Conservation (phyloP, 2,888 invertebrate genomes). For the Monopis laevigella region DNA sequence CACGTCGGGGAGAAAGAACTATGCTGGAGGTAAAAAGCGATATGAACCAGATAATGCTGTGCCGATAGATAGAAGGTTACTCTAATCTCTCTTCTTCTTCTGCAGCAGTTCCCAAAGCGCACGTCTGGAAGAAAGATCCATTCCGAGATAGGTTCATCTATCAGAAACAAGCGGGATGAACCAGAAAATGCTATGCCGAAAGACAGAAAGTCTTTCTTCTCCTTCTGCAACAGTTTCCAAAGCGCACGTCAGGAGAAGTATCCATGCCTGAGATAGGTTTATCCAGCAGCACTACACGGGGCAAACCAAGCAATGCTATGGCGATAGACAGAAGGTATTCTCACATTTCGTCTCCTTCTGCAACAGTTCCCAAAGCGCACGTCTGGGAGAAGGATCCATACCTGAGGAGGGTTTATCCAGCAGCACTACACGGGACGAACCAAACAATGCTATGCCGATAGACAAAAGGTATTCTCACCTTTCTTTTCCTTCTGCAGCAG, state of each 20-base stretch:
- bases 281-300: conserved; percentile 74
- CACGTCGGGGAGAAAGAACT: too few relatives aligned
- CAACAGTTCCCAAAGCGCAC: conserved; percentile 89
- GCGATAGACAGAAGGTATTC: too few relatives aligned
- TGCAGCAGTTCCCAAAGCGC: conserved; percentile 89
- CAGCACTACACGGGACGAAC: conserved; percentile 76
- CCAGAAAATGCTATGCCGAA: conserved; percentile 91
- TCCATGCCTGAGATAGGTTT: too few relatives aligned
- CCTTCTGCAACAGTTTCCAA: too few relatives aligned
- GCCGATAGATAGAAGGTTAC: too few relatives aligned
- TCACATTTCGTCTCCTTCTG: conserved; percentile 75
- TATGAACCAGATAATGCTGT: too few relatives aligned
- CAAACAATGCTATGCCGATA: conserved; percentile 89
- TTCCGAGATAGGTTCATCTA: conserved; percentile 92
- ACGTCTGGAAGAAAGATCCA: conserved; percentile 89
- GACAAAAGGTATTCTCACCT: too few relatives aligned
- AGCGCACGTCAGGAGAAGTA: too few relatives aligned
- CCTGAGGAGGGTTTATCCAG: conserved; percentile 91
- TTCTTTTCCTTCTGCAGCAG: conserved; percentile 76
- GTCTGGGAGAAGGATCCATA: conserved; percentile 87
- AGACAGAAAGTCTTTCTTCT: conserved; percentile 79
- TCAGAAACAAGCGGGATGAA: conserved; percentile 74
- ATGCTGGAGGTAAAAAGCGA: too few relatives aligned
- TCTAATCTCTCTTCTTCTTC: too few relatives aligned
- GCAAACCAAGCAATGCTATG: too few relatives aligned